These are phyloP conservation scores for Ophion slaviceki DNA, from an alignment of 2,888 invertebrate genomes.

Conservation along the genomic window DNA sequence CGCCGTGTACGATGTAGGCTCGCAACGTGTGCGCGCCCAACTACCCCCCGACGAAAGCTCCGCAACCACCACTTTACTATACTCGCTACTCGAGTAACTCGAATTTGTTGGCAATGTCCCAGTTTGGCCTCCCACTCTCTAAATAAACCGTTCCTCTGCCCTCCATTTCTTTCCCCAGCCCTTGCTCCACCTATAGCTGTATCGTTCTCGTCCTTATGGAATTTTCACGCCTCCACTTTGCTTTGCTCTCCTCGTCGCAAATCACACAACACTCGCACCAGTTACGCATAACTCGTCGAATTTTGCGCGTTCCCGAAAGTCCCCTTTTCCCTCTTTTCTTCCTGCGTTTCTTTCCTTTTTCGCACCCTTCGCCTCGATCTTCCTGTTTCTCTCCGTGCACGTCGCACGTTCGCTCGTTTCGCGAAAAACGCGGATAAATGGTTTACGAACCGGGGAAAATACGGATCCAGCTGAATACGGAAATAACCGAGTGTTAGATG, in stretches of 20 bases:
- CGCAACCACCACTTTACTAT: constrained; percentile 76
- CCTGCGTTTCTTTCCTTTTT: too few relatives aligned
- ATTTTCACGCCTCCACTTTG: constrained; percentile 49
- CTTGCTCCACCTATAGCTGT: too few relatives aligned
- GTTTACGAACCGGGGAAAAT: too few relatives aligned
- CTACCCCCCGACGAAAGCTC: background rate
- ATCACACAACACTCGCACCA: constrained; percentile 1
- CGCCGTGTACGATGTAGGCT: constrained; percentile 3
- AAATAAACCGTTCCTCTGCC: constrained; percentile 66
- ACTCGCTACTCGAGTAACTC: constrained; percentile 77
- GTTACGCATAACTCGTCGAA: constrained; percentile 18
- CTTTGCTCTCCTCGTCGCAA: background rate
- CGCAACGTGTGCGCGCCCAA: constrained; percentile 73
- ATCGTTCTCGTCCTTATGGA: constrained; percentile 27
- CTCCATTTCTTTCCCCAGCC: constrained; percentile 13
- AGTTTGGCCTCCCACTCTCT: constrained; percentile 78
- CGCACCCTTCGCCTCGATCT: too few relatives aligned
- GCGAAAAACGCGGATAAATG: too few relatives aligned
- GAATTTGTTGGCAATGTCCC: constrained; percentile 81
- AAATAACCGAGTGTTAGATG: too few relatives aligned
- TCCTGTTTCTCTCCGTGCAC: too few relatives aligned
- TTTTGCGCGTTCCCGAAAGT: constrained; percentile 43
- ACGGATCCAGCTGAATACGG: too few relatives aligned
- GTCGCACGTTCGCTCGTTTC: too few relatives aligned
- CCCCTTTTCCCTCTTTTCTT: constrained; percentile 15